Conservation (phyloP, 2,113 vertebrate genomes). For the Hydrolagus affinis region DNA sequence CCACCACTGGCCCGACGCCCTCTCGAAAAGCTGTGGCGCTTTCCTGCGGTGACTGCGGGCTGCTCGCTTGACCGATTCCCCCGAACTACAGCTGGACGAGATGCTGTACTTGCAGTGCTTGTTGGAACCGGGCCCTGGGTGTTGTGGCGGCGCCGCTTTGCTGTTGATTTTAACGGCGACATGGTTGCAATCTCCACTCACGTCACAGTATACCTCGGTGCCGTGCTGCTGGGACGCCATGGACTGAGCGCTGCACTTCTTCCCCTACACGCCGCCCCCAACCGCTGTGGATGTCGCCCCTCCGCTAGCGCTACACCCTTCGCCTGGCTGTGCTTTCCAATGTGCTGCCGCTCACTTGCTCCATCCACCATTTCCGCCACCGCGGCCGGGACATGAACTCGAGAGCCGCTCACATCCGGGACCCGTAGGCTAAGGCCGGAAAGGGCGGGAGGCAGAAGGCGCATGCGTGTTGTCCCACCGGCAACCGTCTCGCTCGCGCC, state of each 20-base stretch:
- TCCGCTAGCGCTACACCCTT: background rate
- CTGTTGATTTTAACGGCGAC: conserved; percentile 71
- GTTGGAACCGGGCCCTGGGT: conserved; percentile 53
- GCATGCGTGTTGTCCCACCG: too few species aligned
- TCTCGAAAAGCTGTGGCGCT: conserved; percentile 86
- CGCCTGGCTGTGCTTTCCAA: background rate
- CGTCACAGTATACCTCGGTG: conserved; percentile 87
- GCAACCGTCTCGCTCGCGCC: background rate
- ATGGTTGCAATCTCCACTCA: conserved; percentile 73
- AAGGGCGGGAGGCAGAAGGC: background rate
- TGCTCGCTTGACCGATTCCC: conserved; percentile 64
- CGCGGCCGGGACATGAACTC: background rate
- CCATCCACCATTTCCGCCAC: conserved; percentile 30
- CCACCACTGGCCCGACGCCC: conserved; percentile 90
- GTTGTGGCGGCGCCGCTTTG: conserved; percentile 41
- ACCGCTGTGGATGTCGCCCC: background rate
- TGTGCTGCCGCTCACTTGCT: conserved; percentile 20
- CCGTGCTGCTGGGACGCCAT: conserved; percentile 58
- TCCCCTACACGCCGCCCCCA: background rate
- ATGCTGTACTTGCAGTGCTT: conserved; percentile 88
- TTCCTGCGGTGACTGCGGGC: conserved; percentile 50
- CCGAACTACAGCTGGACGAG: conserved; percentile 83
- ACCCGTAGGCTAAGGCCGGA: background rate
- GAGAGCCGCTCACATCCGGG: conserved; percentile 11
- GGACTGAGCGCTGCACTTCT: background rate